Evolutionary conservation across 2,113 vertebrate genomes (phyloP), one percentile per base, ranked within the genome.

Genomic region (Myiagra hebetior): DNA sequence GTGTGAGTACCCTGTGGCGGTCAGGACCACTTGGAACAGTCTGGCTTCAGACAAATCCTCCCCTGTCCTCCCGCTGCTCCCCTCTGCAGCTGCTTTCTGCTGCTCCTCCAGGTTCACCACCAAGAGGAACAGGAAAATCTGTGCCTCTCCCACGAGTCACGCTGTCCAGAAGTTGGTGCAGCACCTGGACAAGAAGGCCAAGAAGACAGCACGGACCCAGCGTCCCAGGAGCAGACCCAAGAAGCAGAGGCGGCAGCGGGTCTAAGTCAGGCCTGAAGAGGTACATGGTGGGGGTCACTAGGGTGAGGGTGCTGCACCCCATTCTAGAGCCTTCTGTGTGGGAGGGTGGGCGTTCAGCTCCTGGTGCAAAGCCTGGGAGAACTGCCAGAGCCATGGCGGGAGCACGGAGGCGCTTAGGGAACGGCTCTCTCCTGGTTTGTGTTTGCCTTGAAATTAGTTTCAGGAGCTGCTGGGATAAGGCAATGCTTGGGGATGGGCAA

Each of bases 1-100:
- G 95, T 98, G 98, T 98, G 53, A 98, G 98, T 97, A 91, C 19
- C 19, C 39, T 2, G 7, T 12, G 19, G 10, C 0, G 0, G 11
- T 12, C 1, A 1, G 35, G 23, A 28, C 10, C 11, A 8, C 8
- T 3, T 0, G 0, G 20, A 49, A n/a, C 10, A n/a, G 15, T 35
- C 7, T 24, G 52, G 4, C 33, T 78, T 23, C 50, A 33, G 35
- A 13, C 11, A n/a, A 57, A 15, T 10, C 22, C 27, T 70, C 13
- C 37, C 3, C 0, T 27, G 19, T 57, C n/a, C 50, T 64, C 8
- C 22, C 0, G 0, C 28, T 55, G 8, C 27, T 37, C 22, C 7
- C 2, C 3, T 4, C 6, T 16, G 6, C 41, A 42, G 41, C 41
- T 42, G 41, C 37, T 59, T 64, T 69, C 57, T 73, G 28, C 37